Evolutionary conservation across 2,797 vertebrate genomes (phyloP), one percentile per base, ranked within the genome.

Genomic region (Neosilurus hyrtlii): DNA sequence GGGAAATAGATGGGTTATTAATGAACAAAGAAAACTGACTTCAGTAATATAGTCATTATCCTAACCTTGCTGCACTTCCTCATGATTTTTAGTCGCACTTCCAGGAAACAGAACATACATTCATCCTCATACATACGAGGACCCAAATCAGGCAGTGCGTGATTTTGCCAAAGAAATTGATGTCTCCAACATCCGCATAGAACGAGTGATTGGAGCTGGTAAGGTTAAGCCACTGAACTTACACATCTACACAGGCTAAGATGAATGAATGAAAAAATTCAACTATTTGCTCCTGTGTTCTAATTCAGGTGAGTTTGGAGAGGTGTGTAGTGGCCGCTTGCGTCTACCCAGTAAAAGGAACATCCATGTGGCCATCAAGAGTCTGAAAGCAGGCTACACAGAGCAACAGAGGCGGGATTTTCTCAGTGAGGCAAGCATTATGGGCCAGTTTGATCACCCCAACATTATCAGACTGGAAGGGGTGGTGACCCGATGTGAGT

Each of bases 101-200:
- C 94, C 95, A n/a, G 95, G 94, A 88, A 95, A 92, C 86, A 90
- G 94, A 88, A 95, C 91, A 0, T 95, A 95, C 84, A 93, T 95
- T 83, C 94, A 95, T 85, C 95, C 95, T 56, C 94, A 95, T 89
- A 95, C 94, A 14, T 95, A 95, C 8, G 95, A 95, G 86, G 94
- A 95, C 84, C 94, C 94, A 37, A 95, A 94, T 91, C 94, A 95
- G 88, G 95, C 95, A 22, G 90, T 95, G 80, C 91, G 94, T 52
- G 95, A 95, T 87, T 95, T 95, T 56, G 95, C 95, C 89, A 95
- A 95, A 90, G 95, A 95, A 91, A 95, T 95, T 22, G 95, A 95
- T 59, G 94, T 94, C 74, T 93, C 93, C 86, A 94, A 92, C 90
- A 95, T 95, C 82, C 92, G 92, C 59, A 95, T 95, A 79, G 95